Conservation (phyloP, 2,797 vertebrate species). For the Oceanodroma leucorhoa region DNA sequence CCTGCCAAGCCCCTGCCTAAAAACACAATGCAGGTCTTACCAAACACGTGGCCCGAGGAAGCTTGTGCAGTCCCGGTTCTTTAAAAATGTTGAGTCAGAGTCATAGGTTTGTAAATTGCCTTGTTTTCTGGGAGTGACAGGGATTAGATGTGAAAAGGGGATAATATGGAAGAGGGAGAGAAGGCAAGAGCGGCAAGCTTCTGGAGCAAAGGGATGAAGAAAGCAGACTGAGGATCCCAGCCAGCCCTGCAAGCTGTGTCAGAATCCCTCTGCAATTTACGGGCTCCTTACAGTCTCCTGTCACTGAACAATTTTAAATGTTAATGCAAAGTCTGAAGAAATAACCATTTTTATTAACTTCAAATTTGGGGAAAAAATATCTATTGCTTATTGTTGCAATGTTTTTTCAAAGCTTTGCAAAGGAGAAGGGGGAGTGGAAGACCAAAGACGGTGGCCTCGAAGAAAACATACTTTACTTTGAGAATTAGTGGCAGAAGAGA, state of each 20-base stretch:
- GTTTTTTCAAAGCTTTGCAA: background rate
- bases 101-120: background rate
- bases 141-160: background rate
- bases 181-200: background rate
- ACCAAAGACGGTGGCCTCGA: background rate
- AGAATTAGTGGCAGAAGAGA: background rate
- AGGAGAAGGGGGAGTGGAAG: background rate
- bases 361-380: rapidly evolving
- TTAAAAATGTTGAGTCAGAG: background rate
- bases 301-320: background rate
- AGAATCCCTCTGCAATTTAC: background rate
- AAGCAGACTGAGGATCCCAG: background rate
- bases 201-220: background rate
- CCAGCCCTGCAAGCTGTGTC: background rate
- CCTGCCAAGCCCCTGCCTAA: background rate
- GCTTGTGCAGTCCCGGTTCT: background rate
- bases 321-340: background rate
- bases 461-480: background rate
- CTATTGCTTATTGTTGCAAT: background rate
- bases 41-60: background rate
- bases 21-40: background rate
- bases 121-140: background rate
- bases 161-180: background rate
- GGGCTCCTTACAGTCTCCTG: background rate
- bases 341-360: background rate